Conservation (phyloP, 1,140 invertebrate genomes). For the Dendroctonus ponderosae region DNA sequence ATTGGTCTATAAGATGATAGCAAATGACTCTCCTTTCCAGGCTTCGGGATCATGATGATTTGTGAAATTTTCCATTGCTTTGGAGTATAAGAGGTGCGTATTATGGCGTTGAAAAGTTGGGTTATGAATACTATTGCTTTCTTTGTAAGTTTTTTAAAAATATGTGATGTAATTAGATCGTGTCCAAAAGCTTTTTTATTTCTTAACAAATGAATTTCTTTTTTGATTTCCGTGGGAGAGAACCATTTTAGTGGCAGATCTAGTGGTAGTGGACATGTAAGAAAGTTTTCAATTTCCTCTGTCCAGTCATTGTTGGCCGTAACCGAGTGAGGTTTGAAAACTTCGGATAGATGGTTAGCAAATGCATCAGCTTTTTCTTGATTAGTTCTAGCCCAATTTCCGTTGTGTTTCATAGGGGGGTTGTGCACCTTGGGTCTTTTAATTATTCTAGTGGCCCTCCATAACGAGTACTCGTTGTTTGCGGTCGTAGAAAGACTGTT, state of each 20-base stretch:
- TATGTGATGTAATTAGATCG: background rate
- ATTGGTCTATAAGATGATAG: no score
- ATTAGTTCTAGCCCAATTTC: conserved; percentile 1
- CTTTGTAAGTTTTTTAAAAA: background rate
- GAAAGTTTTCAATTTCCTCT: conserved; percentile 7
- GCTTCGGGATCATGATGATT: no score
- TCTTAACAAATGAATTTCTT: conserved; percentile 4
- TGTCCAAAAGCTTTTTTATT: background rate
- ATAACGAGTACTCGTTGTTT: conserved; percentile 5
- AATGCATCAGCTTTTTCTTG: conserved; percentile 6
- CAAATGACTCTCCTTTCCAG: no score
- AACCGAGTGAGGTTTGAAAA: background rate
- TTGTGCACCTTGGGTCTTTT: conserved; percentile 2
- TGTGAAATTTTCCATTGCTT: no score
- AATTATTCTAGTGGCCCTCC: no score
- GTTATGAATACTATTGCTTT: background rate
- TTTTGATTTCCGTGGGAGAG: conserved; percentile 2
- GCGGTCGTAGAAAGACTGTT: background rate
- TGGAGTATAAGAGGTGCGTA: no score
- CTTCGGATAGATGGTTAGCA: conserved; percentile 1
- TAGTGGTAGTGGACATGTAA: no score
- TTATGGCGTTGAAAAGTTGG: background rate
- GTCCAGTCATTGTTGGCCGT: background rate
- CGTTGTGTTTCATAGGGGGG: background rate
- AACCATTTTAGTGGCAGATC: no score